Evolutionary conservation across 2,888 invertebrate genomes (phyloP).

Genomic region (Desoria tigrina): DNA sequence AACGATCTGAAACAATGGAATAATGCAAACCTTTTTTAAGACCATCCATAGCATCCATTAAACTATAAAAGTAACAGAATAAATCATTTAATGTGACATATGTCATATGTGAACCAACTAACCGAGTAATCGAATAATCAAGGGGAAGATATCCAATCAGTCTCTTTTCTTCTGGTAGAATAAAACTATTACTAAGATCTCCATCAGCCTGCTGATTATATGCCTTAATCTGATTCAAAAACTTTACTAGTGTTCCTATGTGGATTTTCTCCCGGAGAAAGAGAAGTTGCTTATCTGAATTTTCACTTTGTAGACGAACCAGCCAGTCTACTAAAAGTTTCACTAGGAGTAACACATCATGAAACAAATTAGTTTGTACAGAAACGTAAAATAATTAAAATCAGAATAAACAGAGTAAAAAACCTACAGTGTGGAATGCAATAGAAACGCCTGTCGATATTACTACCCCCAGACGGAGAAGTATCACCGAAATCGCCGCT

Average conservation of each 20-base stretch:
- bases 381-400: slow-evolving; percentile 9
- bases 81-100: no score
- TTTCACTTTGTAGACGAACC: slow-evolving; percentile 26
- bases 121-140: slow-evolving; percentile 36
- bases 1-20: not conserved
- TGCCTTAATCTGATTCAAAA: slow-evolving; percentile 44
- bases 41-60: no score
- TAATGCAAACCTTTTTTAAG: no score
- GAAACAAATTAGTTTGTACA: no score
- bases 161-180: slow-evolving; percentile 51
- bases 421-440: slow-evolving; percentile 50
- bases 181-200: slow-evolving; percentile 42
- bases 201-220: slow-evolving; percentile 31
- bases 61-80: no score
- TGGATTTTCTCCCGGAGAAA: slow-evolving; percentile 41
- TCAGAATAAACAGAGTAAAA: slow-evolving; percentile 5
- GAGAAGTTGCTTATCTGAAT: not conserved
- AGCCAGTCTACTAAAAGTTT: slow-evolving; percentile 53
- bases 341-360: slow-evolving; percentile 41
- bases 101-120: no score
- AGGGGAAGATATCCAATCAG: slow-evolving; percentile 50
- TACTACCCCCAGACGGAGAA: slow-evolving; percentile 12
- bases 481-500: slow-evolving; percentile 16
- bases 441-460: slow-evolving; percentile 24
- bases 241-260: slow-evolving; percentile 41